A percentile compares a stretch with the other conserved stretches of the same genome.
These are phyloP conservation scores for Lasiommata megera DNA, from an alignment of 2,888 invertebrate species.

Conservation along the genomic window DNA sequence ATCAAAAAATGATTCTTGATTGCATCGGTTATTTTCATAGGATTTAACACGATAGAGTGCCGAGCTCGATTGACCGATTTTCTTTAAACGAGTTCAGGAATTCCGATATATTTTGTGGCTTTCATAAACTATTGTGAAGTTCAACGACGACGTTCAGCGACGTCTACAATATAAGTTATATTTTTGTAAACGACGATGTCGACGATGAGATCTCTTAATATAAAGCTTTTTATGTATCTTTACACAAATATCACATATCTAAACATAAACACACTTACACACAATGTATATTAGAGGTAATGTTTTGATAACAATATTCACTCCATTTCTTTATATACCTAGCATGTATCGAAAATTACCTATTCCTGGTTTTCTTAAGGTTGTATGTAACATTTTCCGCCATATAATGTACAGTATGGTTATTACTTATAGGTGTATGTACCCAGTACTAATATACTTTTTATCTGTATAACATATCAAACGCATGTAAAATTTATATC, in stretches of 20 bases:
- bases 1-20: conserved; percentile 26
- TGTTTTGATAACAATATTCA: conserved; percentile 79
- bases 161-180: conserved; percentile 59
- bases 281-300: conserved; percentile 68
- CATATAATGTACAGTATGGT: conserved; percentile 71
- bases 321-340: conserved; percentile 67
- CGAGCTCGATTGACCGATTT: conserved; percentile 35
- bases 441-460: conserved; percentile 67
- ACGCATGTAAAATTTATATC: conserved; percentile 64
- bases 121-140: conserved; percentile 44
- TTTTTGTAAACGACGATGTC: conserved; percentile 67
- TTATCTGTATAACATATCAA: conserved; percentile 78
- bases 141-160: conserved; percentile 48
- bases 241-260: conserved; percentile 78
- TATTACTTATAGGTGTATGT: conserved; percentile 57
- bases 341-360: conserved; percentile 60
- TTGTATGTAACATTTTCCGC: conserved; percentile 66
- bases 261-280: conserved; percentile 64
- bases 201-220: conserved; percentile 50
- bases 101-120: conserved; percentile 51
- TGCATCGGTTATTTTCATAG: conserved; percentile 53
- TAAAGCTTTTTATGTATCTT: conserved; percentile 66
- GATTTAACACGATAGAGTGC: conserved; percentile 27
- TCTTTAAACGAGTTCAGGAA: conserved; percentile 49
- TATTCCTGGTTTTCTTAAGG: conserved; percentile 58